phyloP scores from a whole-genome alignment of 2,113 vertebrate genomes.

The Zapus hudsonius region DNA sequence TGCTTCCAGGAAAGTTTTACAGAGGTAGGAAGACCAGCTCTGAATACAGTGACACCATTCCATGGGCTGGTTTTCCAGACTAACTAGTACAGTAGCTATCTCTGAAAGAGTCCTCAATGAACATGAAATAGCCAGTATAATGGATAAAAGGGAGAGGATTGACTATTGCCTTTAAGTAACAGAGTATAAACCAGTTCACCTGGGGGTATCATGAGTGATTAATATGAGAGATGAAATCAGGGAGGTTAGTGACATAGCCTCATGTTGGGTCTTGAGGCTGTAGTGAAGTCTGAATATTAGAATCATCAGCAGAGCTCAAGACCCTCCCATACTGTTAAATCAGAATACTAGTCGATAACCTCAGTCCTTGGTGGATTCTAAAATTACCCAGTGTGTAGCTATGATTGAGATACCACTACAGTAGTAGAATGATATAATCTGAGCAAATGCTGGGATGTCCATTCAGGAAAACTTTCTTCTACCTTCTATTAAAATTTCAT shows the following conservation, averaged over 20 bases:
- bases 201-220: neutral
- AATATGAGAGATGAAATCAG: neutral
- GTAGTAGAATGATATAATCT: neutral
- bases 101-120: neutral
- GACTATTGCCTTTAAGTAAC: neutral
- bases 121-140: neutral
- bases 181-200: neutral
- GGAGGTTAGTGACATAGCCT: neutral
- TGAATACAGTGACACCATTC: neutral
- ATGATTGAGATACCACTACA: neutral
- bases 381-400: neutral
- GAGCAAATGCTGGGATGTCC: neutral
- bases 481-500: neutral
- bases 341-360: neutral
- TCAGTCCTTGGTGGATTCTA: neutral
- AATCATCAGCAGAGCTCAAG: neutral
- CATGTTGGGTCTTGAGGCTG: neutral
- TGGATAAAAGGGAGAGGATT: neutral
- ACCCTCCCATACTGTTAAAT: neutral
- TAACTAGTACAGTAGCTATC: neutral
- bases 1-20: neutral
- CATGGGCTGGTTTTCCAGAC: neutral
- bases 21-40: neutral
- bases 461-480: neutral
- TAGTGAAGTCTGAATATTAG: neutral